Evolutionary conservation across 2,888 invertebrate species (phyloP), one percentile per base, ranked within the genome.

Genomic region (Exocentrus adspersus): DNA sequence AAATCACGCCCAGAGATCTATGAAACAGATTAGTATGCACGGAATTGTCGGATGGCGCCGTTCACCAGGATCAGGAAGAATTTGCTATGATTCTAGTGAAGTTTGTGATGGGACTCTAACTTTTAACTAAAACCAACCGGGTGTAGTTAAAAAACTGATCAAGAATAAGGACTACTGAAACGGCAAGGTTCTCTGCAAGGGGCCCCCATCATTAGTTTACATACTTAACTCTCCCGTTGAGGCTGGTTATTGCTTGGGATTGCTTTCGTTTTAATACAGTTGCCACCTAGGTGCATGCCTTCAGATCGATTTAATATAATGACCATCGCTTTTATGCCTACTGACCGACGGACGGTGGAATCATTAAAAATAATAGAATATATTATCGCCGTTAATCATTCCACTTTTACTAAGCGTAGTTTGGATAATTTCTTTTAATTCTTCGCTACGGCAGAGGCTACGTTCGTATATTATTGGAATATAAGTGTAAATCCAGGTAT

Each of bases 141-240:
- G 60, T 66, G 71, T 72, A 68, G 42, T 41, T 53, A 51, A 42
- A 16, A 43, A 60, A 28, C 52, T 14, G 45, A 53, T 60, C 60
- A 53, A 50, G 70, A 73, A 77, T 75, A 77, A 75, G 78, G 72
- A 79, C 79, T 79, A 78, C 78, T 72, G 79, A 65, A 72, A 70
- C 72, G 65, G 69, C 70, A 65, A 65, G 68, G 65, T 69, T 67
- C 75, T 66, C 77, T 67, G 69, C 74, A 70, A 73, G 79, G 77
- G 78, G 76, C 69, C 75, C n/a, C 73, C 73, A 77, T 78, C 79
- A 79, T 79, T 79, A 79, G 78, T 78, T 77, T 76, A 75, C 75
- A 73, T 75, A 75, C 71, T 75, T 73, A 76, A 73, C 72, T 74
- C 74, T 72, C 74, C 75, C 61, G 69, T 68, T 72, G 75, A 71